Conservation (phyloP, 2,888 invertebrate species). For the Trileptium ribeirensis region DNA sequence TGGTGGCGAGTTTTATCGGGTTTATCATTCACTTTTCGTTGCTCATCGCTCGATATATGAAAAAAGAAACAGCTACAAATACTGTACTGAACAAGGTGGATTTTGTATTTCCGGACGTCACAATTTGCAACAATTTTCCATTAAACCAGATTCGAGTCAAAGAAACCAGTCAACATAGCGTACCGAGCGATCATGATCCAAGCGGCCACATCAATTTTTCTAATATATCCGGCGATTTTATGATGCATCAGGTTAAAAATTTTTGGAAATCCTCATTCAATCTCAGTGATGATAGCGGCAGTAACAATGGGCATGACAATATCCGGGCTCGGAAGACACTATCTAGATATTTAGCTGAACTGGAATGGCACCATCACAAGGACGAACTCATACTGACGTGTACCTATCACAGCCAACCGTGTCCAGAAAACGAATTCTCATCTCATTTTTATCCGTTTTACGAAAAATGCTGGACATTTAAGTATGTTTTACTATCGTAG, state of each 20-base stretch:
- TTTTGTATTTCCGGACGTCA: background rate
- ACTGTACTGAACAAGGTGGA: background rate
- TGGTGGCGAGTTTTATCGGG: background rate
- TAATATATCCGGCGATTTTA: background rate
- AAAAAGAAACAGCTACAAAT: background rate
- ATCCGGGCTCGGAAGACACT: background rate
- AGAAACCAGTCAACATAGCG: background rate
- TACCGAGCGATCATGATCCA: background rate
- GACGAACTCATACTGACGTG: background rate
- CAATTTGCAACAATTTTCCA: background rate
- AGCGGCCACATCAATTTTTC: background rate
- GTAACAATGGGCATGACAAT: background rate
- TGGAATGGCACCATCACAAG: background rate
- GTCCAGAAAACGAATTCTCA: too few relatives aligned
- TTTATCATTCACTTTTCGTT: background rate
- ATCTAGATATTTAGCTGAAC: background rate
- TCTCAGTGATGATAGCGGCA: background rate
- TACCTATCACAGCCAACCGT: background rate
- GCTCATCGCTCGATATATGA: background rate
- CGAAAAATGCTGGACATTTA: background rate
- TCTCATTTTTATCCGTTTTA: background rate
- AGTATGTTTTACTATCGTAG: too few relatives aligned
- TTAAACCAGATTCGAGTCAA: background rate
- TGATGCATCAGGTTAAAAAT: background rate
- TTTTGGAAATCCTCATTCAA: background rate